Evolutionary conservation across 1,140 invertebrate genomes (phyloP), one percentile per base, ranked within the genome.

Genomic region (Dreissena polymorpha): DNA sequence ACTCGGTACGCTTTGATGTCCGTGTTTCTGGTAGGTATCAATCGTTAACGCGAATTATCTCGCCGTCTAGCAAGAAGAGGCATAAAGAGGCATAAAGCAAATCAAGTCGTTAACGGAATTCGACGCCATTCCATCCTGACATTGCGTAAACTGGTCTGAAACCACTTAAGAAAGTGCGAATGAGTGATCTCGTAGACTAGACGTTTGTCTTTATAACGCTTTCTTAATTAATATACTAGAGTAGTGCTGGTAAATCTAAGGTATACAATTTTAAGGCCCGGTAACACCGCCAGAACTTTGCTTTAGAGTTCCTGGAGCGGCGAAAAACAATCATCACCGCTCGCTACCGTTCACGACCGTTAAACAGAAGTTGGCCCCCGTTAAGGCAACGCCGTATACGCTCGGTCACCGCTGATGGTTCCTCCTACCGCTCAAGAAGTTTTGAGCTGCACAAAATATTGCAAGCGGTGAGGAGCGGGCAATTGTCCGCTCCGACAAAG

Each of bases 1-100:
- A 78, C 51, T 68, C 25, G 39, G 64, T 25, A 2, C n/a, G 27
- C 75, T 78, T 78, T 78, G 76, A 78, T 29, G 76, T 70, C 27
- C 49, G 50, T n/a, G 16, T 18, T 39, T 60, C 78, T 80, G 78
- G 68, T 21, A n/a, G 18, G 53, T 29, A 60, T 80, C 78, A 80
- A 72, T 80, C 67, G 21, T 80, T 80, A 55, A 23, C 5, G 27
- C 5, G 60, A 80, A 80, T 78, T 68, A 78, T 18, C 13, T 39
- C 65, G 57, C 57, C 57, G 16, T 60, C 57, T n/a, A n/a, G n/a
- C n/a, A n/a, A 23, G 16, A 23, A 23, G 57, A 23, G 6, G 21
- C 16, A 60, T 60, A n/a, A n/a, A n/a, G n/a, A n/a, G n/a, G n/a
- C n/a, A n/a, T n/a, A n/a, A 60, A 60, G 57, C 57, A 60, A 60